Evolutionary conservation across 2,113 vertebrate species (phyloP).

Genomic region (Lasiurus borealis): DNA sequence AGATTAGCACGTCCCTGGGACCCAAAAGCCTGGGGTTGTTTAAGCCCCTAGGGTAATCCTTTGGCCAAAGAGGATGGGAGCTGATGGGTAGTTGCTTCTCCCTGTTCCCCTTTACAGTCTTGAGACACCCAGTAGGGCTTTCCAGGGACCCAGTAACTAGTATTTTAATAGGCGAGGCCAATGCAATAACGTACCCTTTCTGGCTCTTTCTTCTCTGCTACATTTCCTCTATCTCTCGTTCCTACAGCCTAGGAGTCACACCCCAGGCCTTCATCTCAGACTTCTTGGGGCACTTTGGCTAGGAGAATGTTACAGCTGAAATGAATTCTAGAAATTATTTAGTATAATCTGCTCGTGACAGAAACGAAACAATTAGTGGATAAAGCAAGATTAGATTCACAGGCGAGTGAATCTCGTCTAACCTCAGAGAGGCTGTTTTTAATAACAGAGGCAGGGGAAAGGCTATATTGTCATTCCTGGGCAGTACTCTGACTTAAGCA

Average conservation of each 20-base stretch:
- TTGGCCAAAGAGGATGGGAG: not conserved
- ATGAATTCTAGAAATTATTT: conserved; percentile 21
- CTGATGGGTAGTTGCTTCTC: not conserved
- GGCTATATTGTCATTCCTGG: not conserved
- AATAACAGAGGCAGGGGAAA: not conserved
- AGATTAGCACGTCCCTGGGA: not conserved
- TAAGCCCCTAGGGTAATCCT: not conserved
- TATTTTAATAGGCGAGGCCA: not conserved
- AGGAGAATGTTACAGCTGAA: not conserved
- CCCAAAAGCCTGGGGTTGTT: not conserved
- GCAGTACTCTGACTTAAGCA: not conserved
- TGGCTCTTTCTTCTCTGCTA: not conserved
- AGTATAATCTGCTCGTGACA: not conserved
- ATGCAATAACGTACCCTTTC: not conserved
- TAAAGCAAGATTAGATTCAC: not conserved
- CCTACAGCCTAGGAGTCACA: not conserved
- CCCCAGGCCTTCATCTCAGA: not conserved
- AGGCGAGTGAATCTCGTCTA: not conserved
- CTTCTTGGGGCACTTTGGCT: not conserved
- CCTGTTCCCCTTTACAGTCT: not conserved
- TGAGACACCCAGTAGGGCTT: not conserved
- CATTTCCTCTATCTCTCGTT: too few relatives aligned
- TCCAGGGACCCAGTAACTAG: not conserved
- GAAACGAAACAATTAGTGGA: conserved; percentile 6
- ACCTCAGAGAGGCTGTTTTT: not conserved